Base-by-base conservation (phyloP, 2,888 invertebrate species). In the Phytoseiulus persimilis region DNA sequence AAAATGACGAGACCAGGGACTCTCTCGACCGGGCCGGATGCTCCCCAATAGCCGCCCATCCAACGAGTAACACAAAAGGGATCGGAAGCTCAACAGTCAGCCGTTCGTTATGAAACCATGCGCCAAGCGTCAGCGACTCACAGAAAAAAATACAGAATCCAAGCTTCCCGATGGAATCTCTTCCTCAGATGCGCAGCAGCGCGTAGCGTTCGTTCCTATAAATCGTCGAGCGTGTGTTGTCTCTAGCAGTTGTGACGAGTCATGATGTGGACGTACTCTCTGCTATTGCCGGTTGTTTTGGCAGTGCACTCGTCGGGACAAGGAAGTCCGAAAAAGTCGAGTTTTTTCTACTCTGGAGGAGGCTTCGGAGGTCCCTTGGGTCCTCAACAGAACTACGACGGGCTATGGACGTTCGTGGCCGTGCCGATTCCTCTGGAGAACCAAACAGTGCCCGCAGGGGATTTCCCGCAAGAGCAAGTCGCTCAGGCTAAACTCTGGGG, bases 401-500 rank as follows among this genome's bases (percentile, higher is more conserved):
- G 87, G 23, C 39, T 87, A 6, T 87, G 87, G 87, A 87, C 87
- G 6, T 87, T 87, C 33, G 33, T 87, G 23, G 87, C 87, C 9
- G 87, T 87, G 28, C 87, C 87, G 87, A 33, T 87, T 32, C 87
- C 87, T n/a, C 87, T 87, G 6, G 87, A 87, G 18, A 87, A 87
- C 18, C 87, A 87, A 31, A 87, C 87, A n/a, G n/a, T 87, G 23
- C 87, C 87, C 0, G 87, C 32, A 1, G 87, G 87, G 0, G 87
- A 87, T 9, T 87, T 87, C 23, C 87, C 87, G 5, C 32, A n/a
- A 31, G 87, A 87, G 45, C 87, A 87, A 31, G 87, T 87, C 18
- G 87, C 87, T 32, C 87, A 87, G 31, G 87, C 87, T 3, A 87
- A 87, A 33, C 87, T 87, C 31, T 87, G 87, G 87, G 87, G 87